A percentile compares a stretch with the other conserved stretches of the same genome.
phyloP scores from a whole-genome alignment of 1,140 invertebrate species.

The Sweltsa coloradensis region DNA sequence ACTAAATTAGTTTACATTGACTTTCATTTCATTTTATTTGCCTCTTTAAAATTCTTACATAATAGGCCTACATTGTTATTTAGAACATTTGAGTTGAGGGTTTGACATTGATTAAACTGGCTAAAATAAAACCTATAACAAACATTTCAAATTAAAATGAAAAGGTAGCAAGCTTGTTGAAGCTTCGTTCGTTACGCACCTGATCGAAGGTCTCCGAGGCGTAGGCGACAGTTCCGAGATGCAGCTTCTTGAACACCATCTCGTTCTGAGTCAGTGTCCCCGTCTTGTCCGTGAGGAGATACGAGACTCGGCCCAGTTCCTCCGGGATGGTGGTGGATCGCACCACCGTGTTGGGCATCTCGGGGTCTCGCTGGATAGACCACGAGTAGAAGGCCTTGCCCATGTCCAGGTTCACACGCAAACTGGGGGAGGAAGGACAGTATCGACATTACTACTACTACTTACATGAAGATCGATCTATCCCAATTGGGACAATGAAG shows the following conservation, averaged over 20 bases:
- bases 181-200: constrained; percentile 31
- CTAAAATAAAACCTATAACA: too few relatives aligned
- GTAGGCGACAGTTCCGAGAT: constrained; percentile 81
- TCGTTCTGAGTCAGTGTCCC: constrained; percentile 98
- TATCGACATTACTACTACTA: too few relatives aligned
- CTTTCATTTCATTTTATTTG: too few relatives aligned
- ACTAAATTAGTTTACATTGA: too few relatives aligned
- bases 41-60: too few relatives aligned
- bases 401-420: constrained; percentile 97
- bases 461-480: too few relatives aligned
- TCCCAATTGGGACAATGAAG: too few relatives aligned
- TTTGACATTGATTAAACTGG: too few relatives aligned
- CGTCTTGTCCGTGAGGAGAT: constrained; percentile 94
- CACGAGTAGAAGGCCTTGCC: constrained; percentile 96
- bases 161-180: too few relatives aligned
- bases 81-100: too few relatives aligned
- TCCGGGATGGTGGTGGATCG: constrained; percentile 98
- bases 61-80: too few relatives aligned
- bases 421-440: constrained; percentile 47
- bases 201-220: constrained; percentile 80
- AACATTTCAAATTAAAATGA: neutral
- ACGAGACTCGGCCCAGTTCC: constrained; percentile 92
- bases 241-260: constrained; percentile 94
- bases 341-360: constrained; percentile 90
- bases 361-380: constrained; percentile 87